Base-by-base conservation (phyloP, 2,888 invertebrate species). In the Amiota communis region DNA sequence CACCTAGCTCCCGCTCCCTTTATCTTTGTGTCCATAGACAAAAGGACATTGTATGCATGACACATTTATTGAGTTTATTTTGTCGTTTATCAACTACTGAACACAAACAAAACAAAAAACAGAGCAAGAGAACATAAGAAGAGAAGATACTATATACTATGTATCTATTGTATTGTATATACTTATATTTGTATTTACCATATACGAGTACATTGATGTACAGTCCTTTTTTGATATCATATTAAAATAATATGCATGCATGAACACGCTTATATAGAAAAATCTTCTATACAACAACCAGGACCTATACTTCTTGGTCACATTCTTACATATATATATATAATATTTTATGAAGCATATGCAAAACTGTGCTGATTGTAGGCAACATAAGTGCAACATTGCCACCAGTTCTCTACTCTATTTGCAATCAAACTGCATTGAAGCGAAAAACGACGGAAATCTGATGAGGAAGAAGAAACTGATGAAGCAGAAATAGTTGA, bases 341-440 rank as follows among this genome's bases (percentile, higher is more conserved):
- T 23, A 46, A 4, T 36, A 36, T 36, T 46, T 46, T 36, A 17
- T 17, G 63, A 23, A 36, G 46, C 63, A 46, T 63, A 17, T n/a
- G 23, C 36, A 36, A 36, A 36, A 36, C 36, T 36, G 4, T 2
- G 36, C 36, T 36, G 36, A 36, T 36, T 36, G 36, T 36, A 36
- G 36, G 36, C 36, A 36, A 36, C 36, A 36, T 36, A 36, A 36
- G 6, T 36, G 36, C 36, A 36, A 36, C 36, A 36, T 63, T 63
- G 23, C 12, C 36, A 46, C 36, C 46, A 63, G 63, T 46, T 63
- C 13, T n/a, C n/a, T 59, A 20, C 23, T 36, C 81, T 82, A 79
- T 80, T 85, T 83, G 81, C 85, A 83, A 83, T 85, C 83, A 85
- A 81, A 78, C 73, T 78, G 81, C 82, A 83, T 78, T 83, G 84